A percentile compares a stretch with the other conserved stretches of the same genome.
Evolutionary conservation across 2,888 invertebrate species (phyloP).

Genomic region (Caenorhabditis becei): DNA sequence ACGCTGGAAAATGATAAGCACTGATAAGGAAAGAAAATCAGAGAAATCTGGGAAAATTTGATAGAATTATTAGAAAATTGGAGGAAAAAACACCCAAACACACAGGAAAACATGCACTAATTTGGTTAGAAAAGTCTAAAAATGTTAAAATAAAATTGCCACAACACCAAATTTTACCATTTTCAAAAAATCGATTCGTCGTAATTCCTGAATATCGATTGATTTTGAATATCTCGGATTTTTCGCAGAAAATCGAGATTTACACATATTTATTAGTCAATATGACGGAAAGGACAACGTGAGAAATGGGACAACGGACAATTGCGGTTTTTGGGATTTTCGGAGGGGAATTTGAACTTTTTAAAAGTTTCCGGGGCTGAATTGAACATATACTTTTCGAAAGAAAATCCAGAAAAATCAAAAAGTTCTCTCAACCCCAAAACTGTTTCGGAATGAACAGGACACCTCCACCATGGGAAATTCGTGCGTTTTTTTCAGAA

Average conservation of each 20-base stretch:
- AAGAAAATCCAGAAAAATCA: slow-evolving; percentile 12
- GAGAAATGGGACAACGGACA: background rate
- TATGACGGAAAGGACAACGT: slow-evolving; percentile 32
- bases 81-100: background rate
- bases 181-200: background rate
- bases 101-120: slow-evolving; percentile 7
- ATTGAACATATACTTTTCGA: too few species aligned
- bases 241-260: background rate
- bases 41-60: background rate
- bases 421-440: too few species aligned
- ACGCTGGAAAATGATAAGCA: slow-evolving; percentile 69
- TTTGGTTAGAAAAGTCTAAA: slow-evolving; percentile 6
- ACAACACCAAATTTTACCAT: too few species aligned
- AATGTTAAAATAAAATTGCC: too few species aligned
- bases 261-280: slow-evolving; percentile 6
- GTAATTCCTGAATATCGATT: slow-evolving; percentile 44
- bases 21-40: background rate
- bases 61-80: background rate
- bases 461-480: background rate
- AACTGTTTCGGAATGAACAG: slow-evolving; percentile 9
- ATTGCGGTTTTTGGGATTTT: background rate
- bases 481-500: background rate
- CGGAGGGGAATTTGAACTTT: too few species aligned
- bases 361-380: background rate
- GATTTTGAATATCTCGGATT: too few species aligned